phyloP scores from a whole-genome alignment of 2,113 vertebrate genomes.

The Cranoglanis bouderius region DNA sequence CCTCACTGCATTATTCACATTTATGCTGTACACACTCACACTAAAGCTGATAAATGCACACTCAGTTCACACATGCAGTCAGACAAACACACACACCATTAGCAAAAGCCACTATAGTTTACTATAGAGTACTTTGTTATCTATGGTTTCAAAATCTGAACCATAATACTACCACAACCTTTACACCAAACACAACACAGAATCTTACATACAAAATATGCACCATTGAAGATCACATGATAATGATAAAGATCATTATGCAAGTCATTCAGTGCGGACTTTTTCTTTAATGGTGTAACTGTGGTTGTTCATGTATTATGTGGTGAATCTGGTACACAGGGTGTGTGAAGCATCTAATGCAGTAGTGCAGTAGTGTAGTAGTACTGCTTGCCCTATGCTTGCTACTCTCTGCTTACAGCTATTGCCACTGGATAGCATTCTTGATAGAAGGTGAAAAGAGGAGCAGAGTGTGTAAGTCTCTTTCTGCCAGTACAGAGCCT shows the following conservation, averaged over 20 bases:
- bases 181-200: not conserved
- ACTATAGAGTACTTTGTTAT: not conserved
- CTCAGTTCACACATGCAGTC: not conserved
- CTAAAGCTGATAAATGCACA: constrained; percentile 8
- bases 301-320: not conserved
- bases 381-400: too few relatives aligned
- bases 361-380: too few relatives aligned
- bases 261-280: not conserved
- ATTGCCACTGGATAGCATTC: too few relatives aligned
- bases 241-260: not conserved
- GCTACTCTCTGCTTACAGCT: too few relatives aligned
- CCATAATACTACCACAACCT: not conserved
- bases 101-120: not conserved
- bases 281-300: not conserved
- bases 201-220: not conserved
- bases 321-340: not conserved
- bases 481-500: too few relatives aligned
- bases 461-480: too few relatives aligned
- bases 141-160: not conserved
- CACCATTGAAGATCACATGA: not conserved
- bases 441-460: too few relatives aligned
- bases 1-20: constrained; percentile 33
- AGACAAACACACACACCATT: not conserved
- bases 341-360: too few relatives aligned
- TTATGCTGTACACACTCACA: constrained; percentile 60